These are phyloP conservation scores for Ecliptopera silaceata DNA, from an alignment of 2,888 invertebrate genomes.

Conservation along the genomic window DNA sequence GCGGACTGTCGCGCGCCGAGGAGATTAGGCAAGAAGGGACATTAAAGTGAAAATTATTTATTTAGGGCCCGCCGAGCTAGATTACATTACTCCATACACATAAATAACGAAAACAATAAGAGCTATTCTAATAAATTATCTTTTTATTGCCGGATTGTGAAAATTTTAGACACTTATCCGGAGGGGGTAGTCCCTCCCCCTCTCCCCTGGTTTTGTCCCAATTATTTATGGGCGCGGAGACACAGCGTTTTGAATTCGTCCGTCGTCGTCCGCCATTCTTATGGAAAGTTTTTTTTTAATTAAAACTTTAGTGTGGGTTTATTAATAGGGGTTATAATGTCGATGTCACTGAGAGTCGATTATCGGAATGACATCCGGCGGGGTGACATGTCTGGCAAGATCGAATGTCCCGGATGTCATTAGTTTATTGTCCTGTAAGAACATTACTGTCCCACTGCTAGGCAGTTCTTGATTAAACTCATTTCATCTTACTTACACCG, in stretches of 20 bases:
- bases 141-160: conserved; percentile 84
- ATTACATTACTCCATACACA: conserved; percentile 83
- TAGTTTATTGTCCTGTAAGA: neutral
- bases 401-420: conserved; percentile 9
- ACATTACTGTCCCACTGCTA: neutral
- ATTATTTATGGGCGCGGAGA: conserved; percentile 82
- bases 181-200: conserved; percentile 32
- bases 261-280: conserved; percentile 71
- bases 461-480: neutral
- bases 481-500: too few species aligned
- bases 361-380: conserved; percentile 45
- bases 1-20: conserved; percentile 71
- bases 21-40: conserved; percentile 83
- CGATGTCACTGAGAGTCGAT: conserved; percentile 43
- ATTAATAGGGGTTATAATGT: conserved; percentile 69
- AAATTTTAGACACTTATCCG: conserved; percentile 83
- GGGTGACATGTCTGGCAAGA: conserved; percentile 34
- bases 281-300: conserved; percentile 77
- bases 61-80: conserved; percentile 80
- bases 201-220: conserved; percentile 72
- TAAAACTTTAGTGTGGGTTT: conserved; percentile 79
- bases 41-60: conserved; percentile 83
- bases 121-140: conserved; percentile 84
- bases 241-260: conserved; percentile 74
- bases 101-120: conserved; percentile 84